These are phyloP conservation scores for Gallirallus australis DNA, from an alignment of 2,797 vertebrate genomes.

Conservation along the genomic window DNA sequence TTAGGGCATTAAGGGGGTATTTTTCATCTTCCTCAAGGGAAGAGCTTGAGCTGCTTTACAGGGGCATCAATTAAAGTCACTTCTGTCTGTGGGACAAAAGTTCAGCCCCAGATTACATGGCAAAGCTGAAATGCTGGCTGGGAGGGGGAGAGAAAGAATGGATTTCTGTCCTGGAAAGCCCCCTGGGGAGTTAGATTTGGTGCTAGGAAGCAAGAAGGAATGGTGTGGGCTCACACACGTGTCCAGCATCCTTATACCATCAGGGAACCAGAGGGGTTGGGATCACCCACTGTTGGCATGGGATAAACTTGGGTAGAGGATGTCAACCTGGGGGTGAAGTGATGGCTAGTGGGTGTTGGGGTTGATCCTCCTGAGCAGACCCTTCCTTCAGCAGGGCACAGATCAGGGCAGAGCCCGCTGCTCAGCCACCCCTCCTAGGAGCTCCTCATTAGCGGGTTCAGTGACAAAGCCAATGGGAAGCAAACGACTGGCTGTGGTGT, in stretches of 20 bases:
- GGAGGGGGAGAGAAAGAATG: neutral
- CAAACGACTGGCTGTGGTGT: rapidly evolving
- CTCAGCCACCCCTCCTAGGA: neutral
- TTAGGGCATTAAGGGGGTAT: slow-evolving; percentile 20
- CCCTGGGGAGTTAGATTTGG: neutral
- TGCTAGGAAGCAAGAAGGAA: neutral
- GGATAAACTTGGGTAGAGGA: no score
- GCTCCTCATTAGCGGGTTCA: rapidly evolving
- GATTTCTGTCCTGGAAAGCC: neutral
- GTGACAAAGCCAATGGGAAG: neutral
- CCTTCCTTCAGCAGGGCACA: neutral
- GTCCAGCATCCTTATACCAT: neutral
- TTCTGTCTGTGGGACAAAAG: neutral
- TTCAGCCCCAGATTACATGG: neutral
- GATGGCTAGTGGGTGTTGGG: rapidly evolving
- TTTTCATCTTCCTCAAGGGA: slow-evolving; percentile 14
- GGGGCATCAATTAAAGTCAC: neutral
- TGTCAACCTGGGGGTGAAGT: rapidly evolving
- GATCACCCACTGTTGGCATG: rapidly evolving
- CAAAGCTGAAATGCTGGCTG: neutral
- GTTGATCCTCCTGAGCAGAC: rapidly evolving
- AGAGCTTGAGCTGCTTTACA: neutral
- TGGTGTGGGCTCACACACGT: rapidly evolving
- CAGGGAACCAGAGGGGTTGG: rapidly evolving
- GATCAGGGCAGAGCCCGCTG: neutral